A percentile compares a stretch with the other conserved stretches of the same genome.
These are phyloP conservation scores for Engraulis encrasicolus DNA, from an alignment of 2,113 vertebrate species.

Conservation along the genomic window DNA sequence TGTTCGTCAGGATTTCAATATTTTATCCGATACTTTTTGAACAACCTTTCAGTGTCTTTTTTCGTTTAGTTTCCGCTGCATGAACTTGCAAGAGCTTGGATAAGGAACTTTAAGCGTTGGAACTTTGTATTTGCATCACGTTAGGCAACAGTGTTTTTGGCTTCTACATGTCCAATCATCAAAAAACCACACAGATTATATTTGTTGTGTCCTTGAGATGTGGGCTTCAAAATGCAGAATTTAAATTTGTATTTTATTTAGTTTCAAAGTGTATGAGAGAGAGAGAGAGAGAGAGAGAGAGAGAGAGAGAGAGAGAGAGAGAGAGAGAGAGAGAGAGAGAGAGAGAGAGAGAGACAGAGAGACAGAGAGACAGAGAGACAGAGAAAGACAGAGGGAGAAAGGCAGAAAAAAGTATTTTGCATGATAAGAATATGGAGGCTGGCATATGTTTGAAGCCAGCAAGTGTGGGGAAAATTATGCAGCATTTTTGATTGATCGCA, in stretches of 20 bases:
- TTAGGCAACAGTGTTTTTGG: not conserved
- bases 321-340: too few relatives aligned
- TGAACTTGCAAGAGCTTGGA: not conserved
- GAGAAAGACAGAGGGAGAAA: constrained; percentile 5
- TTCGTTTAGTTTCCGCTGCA: not conserved
- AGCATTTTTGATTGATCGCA: constrained; percentile 31
- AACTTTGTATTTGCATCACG: not conserved
- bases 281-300: too few relatives aligned
- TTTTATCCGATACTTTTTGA: not conserved
- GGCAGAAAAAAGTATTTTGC: constrained; percentile 24
- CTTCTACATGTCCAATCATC: not conserved
- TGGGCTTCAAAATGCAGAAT: not conserved
- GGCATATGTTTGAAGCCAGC: constrained; percentile 37
- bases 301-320: too few relatives aligned
- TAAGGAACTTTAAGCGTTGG: not conserved
- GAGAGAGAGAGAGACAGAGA: too few relatives aligned
- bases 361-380: not conserved
- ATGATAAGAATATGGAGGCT: constrained; percentile 16
- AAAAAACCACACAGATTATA: not conserved
- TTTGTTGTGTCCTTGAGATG: not conserved
- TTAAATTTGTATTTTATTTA: not conserved
- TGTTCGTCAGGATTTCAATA: not conserved
- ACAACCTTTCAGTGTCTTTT: not conserved
- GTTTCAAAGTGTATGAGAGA: not conserved
- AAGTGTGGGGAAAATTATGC: constrained; percentile 37